Conservation (phyloP, 2,888 invertebrate species). For the Ganaspis brasiliensis region DNA sequence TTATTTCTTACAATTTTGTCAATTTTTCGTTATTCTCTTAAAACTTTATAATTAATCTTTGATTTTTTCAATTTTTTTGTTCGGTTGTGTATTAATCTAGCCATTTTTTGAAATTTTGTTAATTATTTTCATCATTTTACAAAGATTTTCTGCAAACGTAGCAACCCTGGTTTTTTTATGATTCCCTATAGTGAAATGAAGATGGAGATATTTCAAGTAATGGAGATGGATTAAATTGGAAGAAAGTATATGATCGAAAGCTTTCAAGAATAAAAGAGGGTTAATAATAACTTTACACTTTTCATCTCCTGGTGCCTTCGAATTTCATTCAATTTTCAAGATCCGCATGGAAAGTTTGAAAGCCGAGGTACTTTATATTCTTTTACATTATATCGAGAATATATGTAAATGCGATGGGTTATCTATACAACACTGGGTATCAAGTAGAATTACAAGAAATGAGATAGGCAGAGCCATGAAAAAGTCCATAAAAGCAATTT, state of each 20-base stretch:
- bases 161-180: too few species aligned
- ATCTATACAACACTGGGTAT: neutral
- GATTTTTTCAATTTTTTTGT: too few species aligned
- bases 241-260: constrained; percentile 1
- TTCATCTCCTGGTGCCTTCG: neutral
- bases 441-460: constrained; percentile 11
- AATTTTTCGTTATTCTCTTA: too few species aligned
- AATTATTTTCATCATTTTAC: too few species aligned
- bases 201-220: neutral
- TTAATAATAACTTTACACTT: neutral
- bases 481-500: neutral
- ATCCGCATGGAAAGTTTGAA: too few species aligned
- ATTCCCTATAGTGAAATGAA: too few species aligned
- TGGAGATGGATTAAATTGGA: constrained; percentile 3
- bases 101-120: too few species aligned
- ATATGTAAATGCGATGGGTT: neutral
- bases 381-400: neutral
- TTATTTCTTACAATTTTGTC: too few species aligned
- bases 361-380: too few species aligned
- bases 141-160: too few species aligned
- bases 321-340: neutral
- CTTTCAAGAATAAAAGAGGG: neutral
- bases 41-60: too few species aligned
- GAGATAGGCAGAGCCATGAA: neutral
- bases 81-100: too few species aligned